Evolutionary conservation across 1,140 invertebrate species (phyloP), one percentile per base, ranked within the genome.

Genomic region (Mactra quadrangularis): DNA sequence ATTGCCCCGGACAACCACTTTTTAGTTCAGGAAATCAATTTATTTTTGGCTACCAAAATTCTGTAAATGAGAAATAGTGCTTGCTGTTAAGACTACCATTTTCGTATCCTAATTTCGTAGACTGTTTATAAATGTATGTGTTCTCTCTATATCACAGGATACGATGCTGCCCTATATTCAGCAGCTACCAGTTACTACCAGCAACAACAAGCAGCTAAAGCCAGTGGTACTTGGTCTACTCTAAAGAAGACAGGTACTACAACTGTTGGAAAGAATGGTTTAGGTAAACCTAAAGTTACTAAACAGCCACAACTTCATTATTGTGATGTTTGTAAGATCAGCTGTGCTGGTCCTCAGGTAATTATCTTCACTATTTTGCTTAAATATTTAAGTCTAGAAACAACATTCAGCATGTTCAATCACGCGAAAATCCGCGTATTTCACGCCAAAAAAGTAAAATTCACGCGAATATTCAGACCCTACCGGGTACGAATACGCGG

Each of bases 161-260:
- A 98, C 94, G 97, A 98, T 95, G 96, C 97, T 91, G 97, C 97
- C 88, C 94, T 98, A 71, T 98, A 98, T 94, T 97, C 96, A 94
- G 97, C 97, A 89, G 97, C 97, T 83, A 97, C 96, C 84, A 97
- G 97, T 95, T 98, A 97, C 93, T 97, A 97, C 87, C 96, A 97
- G 87, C 97, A 97, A 93, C 96, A 96, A 90, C 89, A 88, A 62
- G 88, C 84, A 52, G 89, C 90, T 38, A 91, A 92, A 76, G 85
- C 90, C 31, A 86, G 85, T 59, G 86, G 86, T 15, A 96, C 96
- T 95, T 95, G 94, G 76, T 96, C 96, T 92, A 96, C 96, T 87
- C 96, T 96, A 85, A 85, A 85, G 31, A 84, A 86, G 29, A 81
- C 85, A 38, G 86, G 86, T 17, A 91, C 90, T 78, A 96, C 96